Base-by-base conservation (phyloP, 1,140 invertebrate genomes). In the Drosophila bifasciata region DNA sequence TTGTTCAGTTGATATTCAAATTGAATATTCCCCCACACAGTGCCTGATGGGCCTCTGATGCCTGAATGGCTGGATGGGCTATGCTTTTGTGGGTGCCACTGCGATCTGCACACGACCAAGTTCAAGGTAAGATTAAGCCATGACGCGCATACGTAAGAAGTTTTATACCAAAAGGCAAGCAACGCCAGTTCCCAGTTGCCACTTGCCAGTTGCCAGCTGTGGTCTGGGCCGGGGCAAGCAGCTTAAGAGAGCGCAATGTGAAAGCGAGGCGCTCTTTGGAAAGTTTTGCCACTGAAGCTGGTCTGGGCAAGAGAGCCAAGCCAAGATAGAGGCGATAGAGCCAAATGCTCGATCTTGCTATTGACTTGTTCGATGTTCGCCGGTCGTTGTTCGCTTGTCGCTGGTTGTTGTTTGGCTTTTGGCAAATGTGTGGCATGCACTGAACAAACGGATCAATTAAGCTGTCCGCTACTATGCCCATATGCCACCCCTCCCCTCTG, bases 71-170 rank as follows among this genome's bases (percentile, higher is more conserved):
- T 21, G 19, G 19, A 21, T 21, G 15, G 7, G n/a, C 39, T 9
- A 2, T 40, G 32, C 5, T 52, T 40, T 36, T n/a, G 16, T 13
- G 44, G 44, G 55, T 60, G 51, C 46, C 64, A 70, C 48, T 36
- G 44, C 84, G 78, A 89, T 91, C 71, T 80, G 70, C 52, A 78
- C 89, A 74, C 85, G 79, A 85, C 69, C 89, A 91, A 91, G 89
- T 91, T 91, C 89, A 91, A 91, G 89, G 89, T 91, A 91, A 88
- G 83, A 88, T 91, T 91, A 86, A 91, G 86, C 89, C 89, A 88
- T 91, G 89, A 91, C 89, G 78, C 68, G 89, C 85, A 91, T 91
- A 91, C 89, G 73, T 84, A 91, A 91, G 85, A 91, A 90, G 89
- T 80, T 91, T 91, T 91, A 91, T 91, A 91, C 89, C 77, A 78